These are phyloP conservation scores for Ischnus inquisitorius DNA, from an alignment of 2,888 invertebrate species.

Conservation along the genomic window DNA sequence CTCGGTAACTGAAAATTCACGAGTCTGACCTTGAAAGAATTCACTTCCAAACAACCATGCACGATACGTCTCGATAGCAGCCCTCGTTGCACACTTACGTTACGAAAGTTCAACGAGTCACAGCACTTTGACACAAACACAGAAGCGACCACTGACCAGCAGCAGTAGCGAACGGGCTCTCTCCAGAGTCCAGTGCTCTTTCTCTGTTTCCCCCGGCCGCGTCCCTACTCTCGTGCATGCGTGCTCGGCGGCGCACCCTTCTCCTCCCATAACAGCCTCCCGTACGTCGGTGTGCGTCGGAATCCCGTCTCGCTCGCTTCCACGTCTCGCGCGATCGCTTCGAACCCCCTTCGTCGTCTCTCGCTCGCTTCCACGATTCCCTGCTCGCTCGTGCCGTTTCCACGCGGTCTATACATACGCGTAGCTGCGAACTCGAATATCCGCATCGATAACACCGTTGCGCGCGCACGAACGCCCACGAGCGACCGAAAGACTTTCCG, in stretches of 20 bases:
- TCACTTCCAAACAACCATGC: no score
- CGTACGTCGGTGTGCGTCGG: not conserved
- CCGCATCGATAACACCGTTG: constrained; percentile 71
- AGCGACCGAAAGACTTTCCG: constrained; percentile 57
- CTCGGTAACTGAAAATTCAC: not conserved
- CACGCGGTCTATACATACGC: constrained; percentile 14
- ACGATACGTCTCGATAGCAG: not conserved
- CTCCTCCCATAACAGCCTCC: constrained; percentile 24
- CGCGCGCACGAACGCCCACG: constrained; percentile 74
- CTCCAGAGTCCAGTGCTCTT: constrained; percentile 72
- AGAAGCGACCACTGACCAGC: constrained; percentile 65
- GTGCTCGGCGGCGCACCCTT: constrained; percentile 55
- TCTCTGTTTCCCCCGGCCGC: constrained; percentile 57
- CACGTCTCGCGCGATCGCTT: constrained; percentile 30
- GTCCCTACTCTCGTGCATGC: constrained; percentile 46
- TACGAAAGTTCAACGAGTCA: not conserved
- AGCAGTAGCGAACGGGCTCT: constrained; percentile 64
- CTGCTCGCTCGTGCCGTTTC: constrained; percentile 42
- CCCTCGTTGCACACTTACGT: not conserved
- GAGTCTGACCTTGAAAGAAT: not conserved
- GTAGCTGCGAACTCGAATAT: constrained; percentile 18
- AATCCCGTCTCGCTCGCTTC: constrained; percentile 16
- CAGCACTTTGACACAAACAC: constrained; percentile 33
- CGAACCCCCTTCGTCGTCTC: constrained; percentile 16
- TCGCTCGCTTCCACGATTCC: constrained; percentile 22